phyloP scores from a whole-genome alignment of 1,140 invertebrate genomes.

The Myzus persicae region DNA sequence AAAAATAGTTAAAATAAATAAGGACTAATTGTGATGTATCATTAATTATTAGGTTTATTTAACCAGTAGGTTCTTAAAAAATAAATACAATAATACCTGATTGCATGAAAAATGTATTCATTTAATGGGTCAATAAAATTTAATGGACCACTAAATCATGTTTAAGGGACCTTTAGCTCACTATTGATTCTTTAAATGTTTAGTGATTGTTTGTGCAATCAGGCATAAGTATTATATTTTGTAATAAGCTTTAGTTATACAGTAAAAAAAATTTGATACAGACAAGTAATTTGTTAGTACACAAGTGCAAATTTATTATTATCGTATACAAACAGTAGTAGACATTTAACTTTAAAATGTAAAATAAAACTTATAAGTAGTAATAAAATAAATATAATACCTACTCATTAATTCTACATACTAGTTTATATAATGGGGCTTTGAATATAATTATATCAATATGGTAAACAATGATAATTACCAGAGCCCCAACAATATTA shows the following conservation, averaged over 20 bases:
- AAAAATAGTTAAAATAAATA: conserved; percentile 15
- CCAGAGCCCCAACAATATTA: not conserved
- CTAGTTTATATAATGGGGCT: not conserved
- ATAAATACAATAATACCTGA: not conserved
- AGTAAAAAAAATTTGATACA: not conserved
- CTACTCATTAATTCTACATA: not conserved
- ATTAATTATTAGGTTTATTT: not conserved
- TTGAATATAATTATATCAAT: not conserved
- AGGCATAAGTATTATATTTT: not conserved
- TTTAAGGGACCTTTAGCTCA: no score
- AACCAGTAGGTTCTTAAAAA: not conserved
- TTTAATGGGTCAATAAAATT: no score
- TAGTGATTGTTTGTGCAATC: no score
- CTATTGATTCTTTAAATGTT: no score
- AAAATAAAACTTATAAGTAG: not conserved
- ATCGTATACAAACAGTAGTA: conserved; percentile 19
- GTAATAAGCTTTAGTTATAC: not conserved
- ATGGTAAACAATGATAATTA: not conserved
- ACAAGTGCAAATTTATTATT: not conserved
- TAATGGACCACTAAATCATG: no score
- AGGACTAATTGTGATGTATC: not conserved
- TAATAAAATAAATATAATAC: conserved; percentile 2
- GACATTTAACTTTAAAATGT: not conserved
- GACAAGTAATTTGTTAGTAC: conserved; percentile 38
- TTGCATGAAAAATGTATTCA: no score